Base-by-base conservation (phyloP, 2,888 invertebrate species). In the Heteromurus nitidus region DNA sequence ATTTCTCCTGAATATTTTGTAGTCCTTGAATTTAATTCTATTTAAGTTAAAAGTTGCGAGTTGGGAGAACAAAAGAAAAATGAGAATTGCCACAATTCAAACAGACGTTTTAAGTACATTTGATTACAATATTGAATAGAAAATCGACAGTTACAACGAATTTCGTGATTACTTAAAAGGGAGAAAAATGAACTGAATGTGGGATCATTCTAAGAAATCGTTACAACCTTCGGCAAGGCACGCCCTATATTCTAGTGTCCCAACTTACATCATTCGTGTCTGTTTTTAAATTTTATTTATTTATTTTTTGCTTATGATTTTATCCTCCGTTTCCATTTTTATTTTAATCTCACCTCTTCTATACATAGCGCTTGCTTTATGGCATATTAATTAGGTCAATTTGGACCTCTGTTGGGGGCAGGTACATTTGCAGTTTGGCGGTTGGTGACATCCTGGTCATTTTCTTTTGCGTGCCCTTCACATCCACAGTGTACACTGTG, bases 361-460 rank as follows among this genome's bases (percentile, higher is more conserved):
- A 50, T 69, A 62, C 50, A 68, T 60, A 50, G 67, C 75, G 69
- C 68, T 77, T 77, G 77, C 77, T 77, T 77, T 77, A 77, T 77
- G 77, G 24, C 68, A 75, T 68, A 77, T 81, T 73, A 77, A 81
- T 80, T 81, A 77, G 76, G 80, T 83, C 77, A 77, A 81, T 81
- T 81, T 80, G 80, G 80, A 81, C 72, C 83, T 76, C 76, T 80
- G 79, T 73, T 79, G 73, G 80, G 42, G 47, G 67, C 67, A 86
- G 87, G 80, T 88, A 89, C 85, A 90, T 91, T 72, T 89, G 90
- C 84, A 95, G 94, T 0, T 89, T 96, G 84, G 95, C 96, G 0
- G 89, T 95, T 11, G 96, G 96, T 0, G 96, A 96, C 89, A 91
- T 96, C 16, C 88, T 92, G 82, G 93, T 96, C 1, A 94, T 96